Conservation (phyloP, 2,797 vertebrate genomes). For the Microctenopoma lineatum region DNA sequence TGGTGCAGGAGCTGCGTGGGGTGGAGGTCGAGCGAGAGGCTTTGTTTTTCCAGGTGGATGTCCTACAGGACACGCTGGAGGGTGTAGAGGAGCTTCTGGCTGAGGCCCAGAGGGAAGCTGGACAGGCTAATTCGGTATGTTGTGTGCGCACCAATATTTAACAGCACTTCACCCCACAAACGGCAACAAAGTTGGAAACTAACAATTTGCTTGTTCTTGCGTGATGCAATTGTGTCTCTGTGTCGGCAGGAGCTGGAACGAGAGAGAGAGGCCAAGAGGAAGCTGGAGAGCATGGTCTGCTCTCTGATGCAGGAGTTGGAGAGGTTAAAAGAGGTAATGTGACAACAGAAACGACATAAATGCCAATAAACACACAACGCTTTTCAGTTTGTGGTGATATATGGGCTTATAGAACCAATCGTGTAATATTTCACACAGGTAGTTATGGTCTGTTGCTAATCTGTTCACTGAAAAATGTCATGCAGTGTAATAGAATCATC, state of each 20-base stretch:
- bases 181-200: not conserved
- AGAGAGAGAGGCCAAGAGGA: constrained; percentile 76
- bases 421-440: not conserved
- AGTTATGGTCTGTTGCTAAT: not conserved
- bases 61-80: constrained; percentile 84
- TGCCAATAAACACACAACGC: constrained; percentile 15
- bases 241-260: constrained; percentile 77
- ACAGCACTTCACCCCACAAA: not conserved
- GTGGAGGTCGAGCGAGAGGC: constrained; percentile 82
- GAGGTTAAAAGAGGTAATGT: constrained; percentile 81
- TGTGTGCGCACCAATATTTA: not conserved
- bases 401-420: constrained; percentile 28
- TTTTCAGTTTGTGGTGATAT: constrained; percentile 5
- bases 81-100: constrained; percentile 84
- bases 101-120: constrained; percentile 81
- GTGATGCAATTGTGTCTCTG: constrained; percentile 19
- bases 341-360: constrained; percentile 27
- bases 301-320: constrained; percentile 79
- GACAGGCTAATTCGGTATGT: constrained; percentile 71
- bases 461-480: not conserved
- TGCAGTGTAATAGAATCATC: too few relatives aligned
- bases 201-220: constrained; percentile 1
- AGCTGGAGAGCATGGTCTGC: constrained; percentile 74
- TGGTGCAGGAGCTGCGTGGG: constrained; percentile 80
- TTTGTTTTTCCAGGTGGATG: constrained; percentile 85